Percentiles rank a stretch among this genome's conserved stretches.
Conservation (phyloP, 2,113 vertebrate species). For the Butorides virescens region DNA sequence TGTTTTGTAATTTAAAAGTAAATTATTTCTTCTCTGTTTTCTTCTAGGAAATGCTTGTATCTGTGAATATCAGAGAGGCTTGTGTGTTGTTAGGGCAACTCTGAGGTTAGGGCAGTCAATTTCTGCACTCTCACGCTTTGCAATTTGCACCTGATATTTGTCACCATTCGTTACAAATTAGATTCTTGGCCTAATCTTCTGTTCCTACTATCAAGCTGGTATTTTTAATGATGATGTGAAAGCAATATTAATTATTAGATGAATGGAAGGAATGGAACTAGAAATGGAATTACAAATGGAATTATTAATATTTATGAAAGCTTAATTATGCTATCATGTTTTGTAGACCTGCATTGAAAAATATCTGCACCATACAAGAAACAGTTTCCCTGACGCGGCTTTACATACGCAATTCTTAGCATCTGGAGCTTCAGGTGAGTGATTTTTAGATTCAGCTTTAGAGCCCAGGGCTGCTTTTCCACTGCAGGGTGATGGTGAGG, state of each 20-base stretch:
- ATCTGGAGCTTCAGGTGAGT: background rate
- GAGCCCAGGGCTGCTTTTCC: background rate
- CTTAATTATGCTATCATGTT: background rate
- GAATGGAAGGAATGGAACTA: background rate
- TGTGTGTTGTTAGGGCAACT: background rate
- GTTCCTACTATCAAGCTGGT: background rate
- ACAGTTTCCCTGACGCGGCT: background rate
- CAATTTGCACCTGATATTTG: background rate
- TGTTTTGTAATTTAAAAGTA: background rate
- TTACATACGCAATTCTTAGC: background rate
- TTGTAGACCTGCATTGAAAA: background rate
- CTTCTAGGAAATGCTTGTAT: constrained; percentile 16
- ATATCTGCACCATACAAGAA: background rate
- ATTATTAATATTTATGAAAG: constrained; percentile 5
- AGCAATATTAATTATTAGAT: background rate
- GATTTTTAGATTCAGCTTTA: background rate
- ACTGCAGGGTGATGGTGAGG: background rate
- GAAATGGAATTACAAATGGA: background rate
- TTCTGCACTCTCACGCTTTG: background rate
- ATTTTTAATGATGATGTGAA: background rate
- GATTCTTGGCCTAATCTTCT: background rate
- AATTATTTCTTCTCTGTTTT: background rate
- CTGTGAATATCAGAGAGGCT: background rate
- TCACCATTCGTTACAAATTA: background rate
- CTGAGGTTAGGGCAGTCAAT: background rate